Base-by-base conservation (phyloP, 2,888 invertebrate species). In the Xestia xanthographa region DNA sequence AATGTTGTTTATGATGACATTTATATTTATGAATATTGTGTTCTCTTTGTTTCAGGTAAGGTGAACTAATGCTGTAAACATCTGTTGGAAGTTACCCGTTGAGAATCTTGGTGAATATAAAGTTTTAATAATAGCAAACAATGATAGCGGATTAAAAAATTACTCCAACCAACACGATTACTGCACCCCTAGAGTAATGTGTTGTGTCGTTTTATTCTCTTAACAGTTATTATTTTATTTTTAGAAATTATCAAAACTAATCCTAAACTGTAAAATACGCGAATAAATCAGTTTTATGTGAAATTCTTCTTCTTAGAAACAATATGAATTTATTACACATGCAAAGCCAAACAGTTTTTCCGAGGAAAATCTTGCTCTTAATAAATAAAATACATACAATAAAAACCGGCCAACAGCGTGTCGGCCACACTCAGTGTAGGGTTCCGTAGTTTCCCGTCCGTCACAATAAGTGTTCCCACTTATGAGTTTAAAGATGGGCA, bases 11-110 rank as follows among this genome's bases (percentile, higher is more conserved):
- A 53, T 26, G 5, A 53, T 12, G 5, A 50, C 50, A 56, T 56
- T 26, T 56, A 14, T 53, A n/a, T 9, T 53, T 53, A 53, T n/a
- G 12, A 53, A 53, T 12, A n/a, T 4, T 5, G 1, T 41, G 8
- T 53, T 75, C 6, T 26, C 43, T 82, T 62, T 77, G 60, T 80
- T 80, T 20, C 80, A 80, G 80, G 80, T 80, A 80, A 66, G 66
- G 50, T 8, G 4, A 34, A 22, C 29, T 11, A 43, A 17, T 17
- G 14, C 68, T 67, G 6, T 29, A 6, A 9, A 45, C 1, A 45
- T 26, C 20, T 2, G 11, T n/a, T 66, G 45, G 12, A 50, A 68
- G 8, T 14, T 26, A 41, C 14, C 34, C 29, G 8, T 38, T 12
- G 3, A 53, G 0, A 5, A 6, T 48, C 17, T 17, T 11, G 78